Evolutionary conservation across 2,113 vertebrate genomes (phyloP).

Genomic region (Willisornis vidua): DNA sequence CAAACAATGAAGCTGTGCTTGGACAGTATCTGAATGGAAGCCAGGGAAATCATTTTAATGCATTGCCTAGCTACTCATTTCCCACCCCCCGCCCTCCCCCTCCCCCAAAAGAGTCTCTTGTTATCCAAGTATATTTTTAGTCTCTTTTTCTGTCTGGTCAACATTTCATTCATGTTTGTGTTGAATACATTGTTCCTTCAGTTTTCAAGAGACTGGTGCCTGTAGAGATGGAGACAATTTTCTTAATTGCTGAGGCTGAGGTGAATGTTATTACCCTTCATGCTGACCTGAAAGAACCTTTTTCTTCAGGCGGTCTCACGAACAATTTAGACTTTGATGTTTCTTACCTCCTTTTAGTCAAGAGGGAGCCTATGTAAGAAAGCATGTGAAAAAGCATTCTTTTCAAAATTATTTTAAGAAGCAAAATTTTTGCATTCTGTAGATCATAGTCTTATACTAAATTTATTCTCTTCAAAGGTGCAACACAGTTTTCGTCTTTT

Average conservation of each 20-base stretch:
- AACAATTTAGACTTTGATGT: slow-evolving; percentile 25
- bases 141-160: slow-evolving; percentile 22
- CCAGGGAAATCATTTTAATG: slow-evolving; percentile 43
- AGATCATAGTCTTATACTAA: not conserved
- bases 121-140: slow-evolving; percentile 47
- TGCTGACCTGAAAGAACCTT: slow-evolving; percentile 45
- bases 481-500: not conserved
- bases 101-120: slow-evolving; percentile 5
- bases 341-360: slow-evolving; percentile 6
- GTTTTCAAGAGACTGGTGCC: slow-evolving; percentile 16
- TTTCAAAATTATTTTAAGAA: slow-evolving; percentile 10
- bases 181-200: slow-evolving; percentile 13
- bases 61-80: slow-evolving; percentile 19
- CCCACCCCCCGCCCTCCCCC: not conserved
- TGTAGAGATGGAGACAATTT: slow-evolving; percentile 38
- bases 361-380: not conserved
- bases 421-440: not conserved
- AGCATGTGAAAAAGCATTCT: not conserved
- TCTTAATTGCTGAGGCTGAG: slow-evolving; percentile 35
- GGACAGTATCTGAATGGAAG: slow-evolving; percentile 53
- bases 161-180: slow-evolving; percentile 52
- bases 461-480: slow-evolving; percentile 3
- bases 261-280: slow-evolving; percentile 25
- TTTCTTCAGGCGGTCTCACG: slow-evolving; percentile 8
- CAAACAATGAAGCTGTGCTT: slow-evolving; percentile 54